Base-by-base conservation (phyloP, 2,113 vertebrate genomes). In the Origma solitaria region DNA sequence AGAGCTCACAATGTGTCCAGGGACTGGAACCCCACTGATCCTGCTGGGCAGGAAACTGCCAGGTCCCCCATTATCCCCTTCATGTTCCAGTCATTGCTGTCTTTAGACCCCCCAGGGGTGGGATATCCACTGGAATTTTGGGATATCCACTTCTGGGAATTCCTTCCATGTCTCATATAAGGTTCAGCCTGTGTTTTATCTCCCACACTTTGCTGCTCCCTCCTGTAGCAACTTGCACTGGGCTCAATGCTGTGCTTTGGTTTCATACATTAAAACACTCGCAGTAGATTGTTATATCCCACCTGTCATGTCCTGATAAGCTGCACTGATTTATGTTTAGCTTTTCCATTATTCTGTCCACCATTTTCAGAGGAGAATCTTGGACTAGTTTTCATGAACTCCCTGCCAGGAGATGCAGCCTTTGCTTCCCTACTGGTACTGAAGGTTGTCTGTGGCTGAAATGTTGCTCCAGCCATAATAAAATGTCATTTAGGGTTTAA, bases 1-100 rank as follows among this genome's bases (percentile, higher is more conserved):
- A 22, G 27, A 10, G 31, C 35, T 62, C 15, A 5, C 15, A 5
- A 1, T 2, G 11, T 31, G 10, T 17, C 1, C 4, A 13, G 53
- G 57, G 51, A 31, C 49, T 10, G 44, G 37, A n/a, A 2, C 28
- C 35, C 35, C 17, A 57, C 24, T 1, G 18, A 17, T 10, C 79
- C 20, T 33, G 20, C 56, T 27, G 15, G 10, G 22, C 51, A 25
- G 65, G 24, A 31, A 50, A 11, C 27, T 2, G 42, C 27, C 64
- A 33, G 50, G 40, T 30, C 56, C 18, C 10, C 38, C 2, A 0
- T 20, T 3, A 2, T 11, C 27, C 15, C 42, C 24, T 8, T 17
- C 38, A 75, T 58, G 56, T 56, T n/a, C 45, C 4, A 0, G 30
- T 15, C 45, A 18, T 24, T 19, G 22, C 38, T 42, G 21, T 5